A percentile compares a stretch with the other conserved stretches of the same genome.
These are phyloP conservation scores for Rhynchonema sp. DNA, from an alignment of 2,888 invertebrate genomes.

Conservation along the genomic window DNA sequence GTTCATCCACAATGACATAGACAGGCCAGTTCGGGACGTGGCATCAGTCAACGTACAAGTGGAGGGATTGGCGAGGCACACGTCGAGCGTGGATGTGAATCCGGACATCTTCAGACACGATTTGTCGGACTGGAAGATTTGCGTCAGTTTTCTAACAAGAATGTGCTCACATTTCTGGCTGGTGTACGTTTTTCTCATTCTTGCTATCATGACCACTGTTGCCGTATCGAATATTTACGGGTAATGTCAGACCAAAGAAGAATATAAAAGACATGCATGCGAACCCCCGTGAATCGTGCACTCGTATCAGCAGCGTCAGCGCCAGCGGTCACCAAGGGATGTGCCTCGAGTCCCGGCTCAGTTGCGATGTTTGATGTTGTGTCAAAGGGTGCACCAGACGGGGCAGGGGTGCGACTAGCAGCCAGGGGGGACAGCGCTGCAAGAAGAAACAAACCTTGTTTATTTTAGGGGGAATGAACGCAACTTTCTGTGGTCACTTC, in stretches of 20 bases:
- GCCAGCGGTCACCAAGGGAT: background rate
- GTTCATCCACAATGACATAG: background rate
- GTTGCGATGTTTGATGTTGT: background rate
- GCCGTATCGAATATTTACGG: too few relatives aligned
- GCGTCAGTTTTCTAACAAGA: too few relatives aligned
- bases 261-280: too few relatives aligned
- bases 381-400: background rate
- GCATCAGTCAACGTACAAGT: background rate
- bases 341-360: background rate
- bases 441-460: background rate
- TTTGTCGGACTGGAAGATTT: background rate
- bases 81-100: background rate
- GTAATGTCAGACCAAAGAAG: too few relatives aligned
- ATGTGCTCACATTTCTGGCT: background rate
- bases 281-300: background rate
- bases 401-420: background rate
- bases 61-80: background rate
- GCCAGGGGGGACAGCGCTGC: background rate
- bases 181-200: background rate
- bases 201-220: background rate
- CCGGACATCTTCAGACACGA: background rate
- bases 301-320: background rate
- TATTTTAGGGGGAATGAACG: too few relatives aligned
- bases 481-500: too few relatives aligned
- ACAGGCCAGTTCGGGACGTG: background rate